These are phyloP conservation scores for Marasmarcha lunaedactyla DNA, from an alignment of 2,888 invertebrate genomes.

Conservation along the genomic window DNA sequence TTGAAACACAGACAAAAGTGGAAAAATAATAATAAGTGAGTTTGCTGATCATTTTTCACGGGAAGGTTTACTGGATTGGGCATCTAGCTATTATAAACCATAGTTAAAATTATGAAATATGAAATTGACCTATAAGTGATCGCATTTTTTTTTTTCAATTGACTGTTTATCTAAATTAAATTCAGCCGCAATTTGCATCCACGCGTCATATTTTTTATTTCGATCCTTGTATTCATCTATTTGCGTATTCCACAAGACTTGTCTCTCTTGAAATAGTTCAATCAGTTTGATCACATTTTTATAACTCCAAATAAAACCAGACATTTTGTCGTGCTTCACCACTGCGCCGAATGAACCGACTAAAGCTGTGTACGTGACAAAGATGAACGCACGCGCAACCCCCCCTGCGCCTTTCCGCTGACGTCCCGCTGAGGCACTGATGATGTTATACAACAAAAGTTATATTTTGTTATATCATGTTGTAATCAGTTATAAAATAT, in stretches of 20 bases:
- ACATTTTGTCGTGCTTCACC: constrained; percentile 2
- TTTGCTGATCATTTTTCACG: constrained; percentile 5
- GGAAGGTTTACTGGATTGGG: constrained; percentile 4
- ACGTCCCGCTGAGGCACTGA: neutral
- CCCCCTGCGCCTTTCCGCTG: neutral
- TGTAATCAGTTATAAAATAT: constrained; percentile 3
- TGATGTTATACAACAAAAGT: constrained; percentile 3
- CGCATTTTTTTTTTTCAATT: constrained; percentile 3
- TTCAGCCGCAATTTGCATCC: constrained; percentile 6
- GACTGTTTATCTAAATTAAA: constrained; percentile 6
- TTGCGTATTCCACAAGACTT: constrained; percentile 6
- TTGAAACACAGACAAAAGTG: constrained; percentile 4
- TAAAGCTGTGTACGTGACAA: neutral
- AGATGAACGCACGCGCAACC: neutral
- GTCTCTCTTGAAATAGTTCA: constrained; percentile 7
- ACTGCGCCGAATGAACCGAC: too few species aligned
- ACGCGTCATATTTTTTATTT: constrained; percentile 4
- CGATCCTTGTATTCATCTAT: constrained; percentile 2
- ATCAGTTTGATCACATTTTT: constrained; percentile 4
- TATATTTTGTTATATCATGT: constrained; percentile 1
- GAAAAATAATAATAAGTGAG: constrained; percentile 5
- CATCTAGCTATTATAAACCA: constrained; percentile 4
- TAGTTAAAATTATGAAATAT: constrained; percentile 2
- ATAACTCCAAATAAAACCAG: constrained; percentile 5
- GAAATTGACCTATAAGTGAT: constrained; percentile 3